Conservation (phyloP, 2,888 invertebrate species). For the Mythimna pallens region DNA sequence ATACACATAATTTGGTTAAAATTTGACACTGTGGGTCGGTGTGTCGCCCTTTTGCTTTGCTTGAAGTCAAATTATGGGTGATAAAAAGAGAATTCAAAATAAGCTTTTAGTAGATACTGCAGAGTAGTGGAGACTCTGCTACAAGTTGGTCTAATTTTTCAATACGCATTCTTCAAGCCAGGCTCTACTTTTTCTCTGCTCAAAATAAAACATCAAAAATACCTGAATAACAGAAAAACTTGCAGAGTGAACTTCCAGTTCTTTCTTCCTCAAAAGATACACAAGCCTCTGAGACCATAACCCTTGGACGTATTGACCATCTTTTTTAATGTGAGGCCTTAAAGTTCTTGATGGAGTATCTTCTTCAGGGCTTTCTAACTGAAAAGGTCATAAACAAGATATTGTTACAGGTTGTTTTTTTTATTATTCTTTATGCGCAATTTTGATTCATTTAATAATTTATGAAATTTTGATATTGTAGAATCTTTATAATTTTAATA, state of each 20-base stretch:
- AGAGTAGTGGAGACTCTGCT: no score
- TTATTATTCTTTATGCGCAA: background rate
- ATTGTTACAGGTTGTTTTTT: background rate
- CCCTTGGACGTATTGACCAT: slow-evolving; percentile 82
- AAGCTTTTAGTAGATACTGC: no score
- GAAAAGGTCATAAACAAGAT: slow-evolving; percentile 47
- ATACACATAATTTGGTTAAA: no score
- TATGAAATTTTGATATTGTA: background rate
- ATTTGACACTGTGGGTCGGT: no score
- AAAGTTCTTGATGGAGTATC: slow-evolving; percentile 83
- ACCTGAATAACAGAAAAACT: slow-evolving; percentile 86
- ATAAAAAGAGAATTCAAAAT: no score
- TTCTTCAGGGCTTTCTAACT: slow-evolving; percentile 88
- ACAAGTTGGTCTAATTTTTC: no score
- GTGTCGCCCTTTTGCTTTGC: no score
- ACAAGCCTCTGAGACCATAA: slow-evolving; percentile 86
- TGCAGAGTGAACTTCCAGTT: slow-evolving; percentile 86
- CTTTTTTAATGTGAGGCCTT: slow-evolving; percentile 82
- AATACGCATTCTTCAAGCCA: background rate
- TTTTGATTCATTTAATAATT: no score
- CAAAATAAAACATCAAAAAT: slow-evolving; percentile 19
- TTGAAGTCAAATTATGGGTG: no score
- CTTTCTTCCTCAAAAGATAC: slow-evolving; percentile 84
- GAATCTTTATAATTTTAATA: no score
- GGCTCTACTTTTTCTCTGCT: background rate